Evolutionary conservation across 2,113 vertebrate species (phyloP).

Genomic region (Antechinus stuartii): DNA sequence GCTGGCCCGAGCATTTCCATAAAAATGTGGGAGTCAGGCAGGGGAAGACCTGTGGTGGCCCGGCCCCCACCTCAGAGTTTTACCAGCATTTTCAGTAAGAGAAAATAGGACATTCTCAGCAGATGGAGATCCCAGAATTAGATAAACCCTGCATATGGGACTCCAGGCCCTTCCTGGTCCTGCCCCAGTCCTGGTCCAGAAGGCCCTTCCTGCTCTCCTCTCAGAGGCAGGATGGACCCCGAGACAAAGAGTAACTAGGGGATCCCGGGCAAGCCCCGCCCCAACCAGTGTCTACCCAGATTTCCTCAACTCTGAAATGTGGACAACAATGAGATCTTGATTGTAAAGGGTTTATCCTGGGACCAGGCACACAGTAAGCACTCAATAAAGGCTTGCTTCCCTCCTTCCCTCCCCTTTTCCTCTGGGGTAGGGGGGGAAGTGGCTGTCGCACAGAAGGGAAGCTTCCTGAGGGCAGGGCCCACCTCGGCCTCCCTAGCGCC

Average conservation of each 20-base stretch:
- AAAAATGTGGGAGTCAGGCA: too few species aligned
- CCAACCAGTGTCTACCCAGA: not conserved
- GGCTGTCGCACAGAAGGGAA: not conserved
- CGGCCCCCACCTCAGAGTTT: not conserved
- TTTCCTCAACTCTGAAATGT: too few species aligned
- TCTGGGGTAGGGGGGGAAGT: too few species aligned
- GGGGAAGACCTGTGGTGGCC: too few species aligned
- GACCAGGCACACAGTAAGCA: not conserved
- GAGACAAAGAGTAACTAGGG: not conserved
- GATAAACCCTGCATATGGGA: too few species aligned
- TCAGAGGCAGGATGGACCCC: not conserved
- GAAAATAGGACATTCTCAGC: not conserved
- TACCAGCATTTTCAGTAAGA: not conserved
- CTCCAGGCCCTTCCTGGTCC: not conserved
- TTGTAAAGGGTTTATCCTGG: not conserved
- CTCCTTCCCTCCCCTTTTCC: not conserved
- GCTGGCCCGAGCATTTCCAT: not conserved
- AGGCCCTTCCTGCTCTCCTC: not conserved
- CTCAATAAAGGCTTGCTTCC: not conserved
- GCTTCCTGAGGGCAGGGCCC: not conserved
- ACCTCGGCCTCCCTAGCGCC: not conserved
- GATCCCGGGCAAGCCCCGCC: not conserved
- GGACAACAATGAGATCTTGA: not conserved
- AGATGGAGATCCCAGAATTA: not conserved
- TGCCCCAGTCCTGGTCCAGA: not conserved